Percentiles rank a stretch among this genome's conserved stretches.
These are phyloP conservation scores for Ypsolopha sequella DNA, from an alignment of 2,888 invertebrate species.

Conservation along the genomic window DNA sequence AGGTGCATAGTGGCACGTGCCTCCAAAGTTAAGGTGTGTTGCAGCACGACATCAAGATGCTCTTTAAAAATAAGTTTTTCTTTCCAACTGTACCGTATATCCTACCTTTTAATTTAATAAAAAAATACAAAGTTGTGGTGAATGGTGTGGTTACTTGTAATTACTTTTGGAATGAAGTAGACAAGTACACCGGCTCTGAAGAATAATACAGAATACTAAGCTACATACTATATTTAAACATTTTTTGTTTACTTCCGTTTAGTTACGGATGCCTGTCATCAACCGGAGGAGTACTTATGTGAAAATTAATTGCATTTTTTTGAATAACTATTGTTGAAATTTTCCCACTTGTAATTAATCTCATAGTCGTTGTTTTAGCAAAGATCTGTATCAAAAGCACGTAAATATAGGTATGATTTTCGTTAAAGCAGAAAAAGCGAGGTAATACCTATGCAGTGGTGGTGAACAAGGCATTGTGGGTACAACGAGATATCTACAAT, in stretches of 20 bases:
- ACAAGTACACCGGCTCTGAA: too few relatives aligned
- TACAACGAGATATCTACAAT: constrained; percentile 42
- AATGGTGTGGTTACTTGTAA: too few relatives aligned
- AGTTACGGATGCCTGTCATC: neutral
- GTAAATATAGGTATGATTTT: neutral
- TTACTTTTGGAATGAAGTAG: too few relatives aligned
- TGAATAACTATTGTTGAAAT: neutral
- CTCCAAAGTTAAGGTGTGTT: constrained; percentile 10
- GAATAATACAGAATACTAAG: too few relatives aligned
- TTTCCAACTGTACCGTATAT: too few relatives aligned
- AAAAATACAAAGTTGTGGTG: too few relatives aligned
- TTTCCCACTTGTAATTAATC: neutral
- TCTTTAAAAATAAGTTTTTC: too few relatives aligned
- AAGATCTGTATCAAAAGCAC: neutral
- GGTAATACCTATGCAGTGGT: neutral
- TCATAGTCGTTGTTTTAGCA: neutral
- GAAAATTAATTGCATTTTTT: neutral
- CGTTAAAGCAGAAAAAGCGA: neutral
- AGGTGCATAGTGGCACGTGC: constrained; percentile 14
- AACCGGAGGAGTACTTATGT: neutral
- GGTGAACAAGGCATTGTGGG: neutral
- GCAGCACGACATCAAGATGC: neutral
- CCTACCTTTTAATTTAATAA: too few relatives aligned
- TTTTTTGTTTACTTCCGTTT: too few relatives aligned
- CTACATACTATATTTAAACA: too few relatives aligned